Evolutionary conservation across 2,797 vertebrate species (phyloP).

Genomic region (Onychomys torridus): DNA sequence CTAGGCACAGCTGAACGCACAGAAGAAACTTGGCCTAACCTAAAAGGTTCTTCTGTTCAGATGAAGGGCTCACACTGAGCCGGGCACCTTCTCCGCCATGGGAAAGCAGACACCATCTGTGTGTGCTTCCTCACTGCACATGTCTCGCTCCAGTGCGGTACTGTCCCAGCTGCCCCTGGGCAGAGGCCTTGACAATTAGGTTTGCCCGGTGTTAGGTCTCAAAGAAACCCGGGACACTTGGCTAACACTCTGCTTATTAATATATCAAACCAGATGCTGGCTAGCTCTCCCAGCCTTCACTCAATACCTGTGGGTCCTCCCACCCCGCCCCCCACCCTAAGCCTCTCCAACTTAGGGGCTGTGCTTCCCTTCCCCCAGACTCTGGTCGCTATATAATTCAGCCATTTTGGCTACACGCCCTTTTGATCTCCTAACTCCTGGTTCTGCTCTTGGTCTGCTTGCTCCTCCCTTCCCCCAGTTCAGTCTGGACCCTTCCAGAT

Average conservation of each 20-base stretch:
- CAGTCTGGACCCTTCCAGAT: background rate
- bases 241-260: background rate
- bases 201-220: background rate
- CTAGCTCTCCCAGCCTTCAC: too few relatives aligned
- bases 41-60: background rate
- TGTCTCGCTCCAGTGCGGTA: background rate
- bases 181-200: background rate
- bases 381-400: background rate
- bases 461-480: background rate
- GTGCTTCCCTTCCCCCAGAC: background rate
- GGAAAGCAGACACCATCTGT: background rate
- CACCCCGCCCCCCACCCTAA: background rate
- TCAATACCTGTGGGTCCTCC: background rate
- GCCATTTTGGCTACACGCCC: background rate
- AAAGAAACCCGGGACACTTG: background rate
- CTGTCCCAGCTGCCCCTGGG: background rate
- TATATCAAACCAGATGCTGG: background rate
- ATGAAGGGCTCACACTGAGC: background rate
- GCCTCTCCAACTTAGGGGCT: background rate
- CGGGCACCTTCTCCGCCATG: background rate
- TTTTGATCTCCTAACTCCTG: background rate
- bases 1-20: background rate
- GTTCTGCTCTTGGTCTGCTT: background rate
- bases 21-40: background rate
- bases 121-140: background rate